phyloP scores from a whole-genome alignment of 2,113 vertebrate species.

The Leptosomus discolor region DNA sequence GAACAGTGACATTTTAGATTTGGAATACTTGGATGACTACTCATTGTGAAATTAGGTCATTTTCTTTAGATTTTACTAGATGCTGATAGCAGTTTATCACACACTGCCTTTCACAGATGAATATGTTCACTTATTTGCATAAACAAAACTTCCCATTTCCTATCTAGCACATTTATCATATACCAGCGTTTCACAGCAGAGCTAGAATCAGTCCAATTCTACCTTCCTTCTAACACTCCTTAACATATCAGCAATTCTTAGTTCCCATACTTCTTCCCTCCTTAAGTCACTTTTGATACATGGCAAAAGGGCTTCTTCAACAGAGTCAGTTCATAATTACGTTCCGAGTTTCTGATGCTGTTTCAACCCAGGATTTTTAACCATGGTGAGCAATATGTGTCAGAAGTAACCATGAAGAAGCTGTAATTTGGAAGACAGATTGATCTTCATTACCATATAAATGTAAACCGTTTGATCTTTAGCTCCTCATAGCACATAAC shows the following conservation, averaged over 20 bases:
- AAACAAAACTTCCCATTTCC: background rate
- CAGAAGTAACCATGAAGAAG: background rate
- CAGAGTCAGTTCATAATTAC: background rate
- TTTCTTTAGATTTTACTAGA: background rate
- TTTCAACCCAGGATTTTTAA: background rate
- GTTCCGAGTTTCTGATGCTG: background rate
- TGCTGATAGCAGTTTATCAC: background rate
- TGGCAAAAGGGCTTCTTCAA: background rate
- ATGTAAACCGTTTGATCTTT: background rate
- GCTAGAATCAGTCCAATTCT: background rate
- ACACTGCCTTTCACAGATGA: background rate
- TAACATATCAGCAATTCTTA: background rate
- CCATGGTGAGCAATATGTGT: background rate
- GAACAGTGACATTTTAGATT: background rate
- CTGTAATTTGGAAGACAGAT: background rate
- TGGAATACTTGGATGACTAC: background rate
- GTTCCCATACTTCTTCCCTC: background rate
- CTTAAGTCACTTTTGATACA: background rate
- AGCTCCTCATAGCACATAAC: background rate
- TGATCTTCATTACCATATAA: background rate
- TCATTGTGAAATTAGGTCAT: background rate
- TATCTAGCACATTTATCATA: background rate
- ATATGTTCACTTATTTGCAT: background rate
- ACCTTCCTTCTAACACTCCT: background rate
- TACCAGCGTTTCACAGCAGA: background rate